phyloP scores from a whole-genome alignment of 2,797 vertebrate species.

The Mormyrus hasselquistii region DNA sequence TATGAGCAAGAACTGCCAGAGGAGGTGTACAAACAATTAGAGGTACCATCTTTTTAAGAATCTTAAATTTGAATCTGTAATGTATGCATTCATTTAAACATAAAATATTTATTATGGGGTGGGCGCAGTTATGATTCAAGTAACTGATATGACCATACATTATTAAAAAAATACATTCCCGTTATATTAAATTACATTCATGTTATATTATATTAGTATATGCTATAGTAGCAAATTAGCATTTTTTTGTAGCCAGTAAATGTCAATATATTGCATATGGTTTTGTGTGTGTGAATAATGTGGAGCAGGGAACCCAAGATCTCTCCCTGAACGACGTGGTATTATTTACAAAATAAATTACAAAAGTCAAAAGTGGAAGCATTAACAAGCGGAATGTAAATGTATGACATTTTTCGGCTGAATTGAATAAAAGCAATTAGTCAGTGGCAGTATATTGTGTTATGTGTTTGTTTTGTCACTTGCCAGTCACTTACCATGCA shows the following conservation, averaged over 20 bases:
- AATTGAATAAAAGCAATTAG: background rate
- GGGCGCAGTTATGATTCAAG: background rate
- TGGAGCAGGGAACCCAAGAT: background rate
- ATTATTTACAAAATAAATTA: background rate
- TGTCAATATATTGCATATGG: background rate
- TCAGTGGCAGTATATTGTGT: background rate
- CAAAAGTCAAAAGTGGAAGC: background rate
- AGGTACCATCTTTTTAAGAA: conserved; percentile 55
- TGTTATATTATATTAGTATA: background rate
- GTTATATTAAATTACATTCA: background rate
- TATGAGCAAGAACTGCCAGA: conserved; percentile 83
- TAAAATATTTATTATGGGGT: background rate
- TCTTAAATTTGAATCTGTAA: background rate
- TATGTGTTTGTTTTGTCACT: background rate
- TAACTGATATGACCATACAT: background rate
- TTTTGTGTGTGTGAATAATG: background rate
- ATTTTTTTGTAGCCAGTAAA: background rate
- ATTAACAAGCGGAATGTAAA: background rate
- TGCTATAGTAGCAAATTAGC: background rate
- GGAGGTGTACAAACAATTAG: conserved; percentile 74
- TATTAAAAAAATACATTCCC: background rate
- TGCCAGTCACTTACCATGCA: background rate
- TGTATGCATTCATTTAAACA: background rate
- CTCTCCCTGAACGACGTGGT: background rate
- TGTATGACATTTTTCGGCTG: background rate